A percentile compares a stretch with the other conserved stretches of the same genome.
phyloP scores from a whole-genome alignment of 2,113 vertebrate species.

The Ciconia maguari region DNA sequence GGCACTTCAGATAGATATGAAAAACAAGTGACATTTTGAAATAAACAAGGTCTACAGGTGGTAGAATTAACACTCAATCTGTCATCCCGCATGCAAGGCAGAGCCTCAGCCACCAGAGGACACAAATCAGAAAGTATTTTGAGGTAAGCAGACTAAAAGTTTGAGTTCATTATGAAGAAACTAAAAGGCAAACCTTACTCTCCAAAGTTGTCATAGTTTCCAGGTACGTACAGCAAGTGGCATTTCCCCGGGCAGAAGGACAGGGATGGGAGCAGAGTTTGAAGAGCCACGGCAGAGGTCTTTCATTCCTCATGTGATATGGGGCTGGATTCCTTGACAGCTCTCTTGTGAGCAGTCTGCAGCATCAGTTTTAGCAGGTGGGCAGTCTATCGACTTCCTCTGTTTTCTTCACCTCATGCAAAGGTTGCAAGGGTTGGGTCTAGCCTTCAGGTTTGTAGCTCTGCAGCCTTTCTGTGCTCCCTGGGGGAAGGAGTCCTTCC shows the following conservation, averaged over 20 bases:
- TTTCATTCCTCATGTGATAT: background rate
- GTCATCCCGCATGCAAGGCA: constrained; percentile 19
- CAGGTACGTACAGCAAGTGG: accelerated
- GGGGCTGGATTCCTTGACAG: background rate
- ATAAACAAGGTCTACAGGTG: constrained; percentile 60
- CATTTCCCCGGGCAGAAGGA: background rate
- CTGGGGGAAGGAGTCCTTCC: background rate
- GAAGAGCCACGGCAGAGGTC: background rate
- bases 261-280: background rate
- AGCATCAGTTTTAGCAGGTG: background rate
- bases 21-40: constrained; percentile 59
- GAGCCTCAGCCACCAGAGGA: background rate
- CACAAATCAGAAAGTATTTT: background rate
- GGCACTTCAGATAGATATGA: constrained; percentile 4
- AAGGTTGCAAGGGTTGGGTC: background rate
- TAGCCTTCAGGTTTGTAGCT: background rate
- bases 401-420: background rate
- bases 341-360: background rate
- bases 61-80: constrained; percentile 60
- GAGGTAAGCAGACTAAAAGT: background rate
- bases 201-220: background rate
- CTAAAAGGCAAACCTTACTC: background rate
- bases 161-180: background rate
- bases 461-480: background rate
- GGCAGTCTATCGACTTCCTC: background rate